Evolutionary conservation across 2,113 vertebrate species (phyloP), one percentile per base, ranked within the genome.

Genomic region (Delphinapterus leucas): DNA sequence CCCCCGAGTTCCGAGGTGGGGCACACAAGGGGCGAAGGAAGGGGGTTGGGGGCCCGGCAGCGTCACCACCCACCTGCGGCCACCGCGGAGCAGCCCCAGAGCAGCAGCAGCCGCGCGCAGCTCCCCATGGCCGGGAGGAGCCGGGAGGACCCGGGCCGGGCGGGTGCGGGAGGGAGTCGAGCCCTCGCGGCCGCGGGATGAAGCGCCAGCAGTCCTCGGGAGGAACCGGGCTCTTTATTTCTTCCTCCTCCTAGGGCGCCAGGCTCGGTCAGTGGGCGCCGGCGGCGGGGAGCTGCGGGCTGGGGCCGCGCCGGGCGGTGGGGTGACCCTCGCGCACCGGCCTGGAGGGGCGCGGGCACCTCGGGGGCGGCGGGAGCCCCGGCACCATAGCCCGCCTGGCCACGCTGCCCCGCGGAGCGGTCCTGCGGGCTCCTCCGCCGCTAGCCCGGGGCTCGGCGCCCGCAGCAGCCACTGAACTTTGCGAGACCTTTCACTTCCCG

Each of bases 21-120:
- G 74, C 5, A 23, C 36, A 18, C 53, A 53, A 18, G 53, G n/a
- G 3, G 79, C 81, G 80, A 95, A 92, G 90, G 93, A 88, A 73
- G 89, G 41, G 28, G 82, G 93, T 91, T 95, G 92, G 96, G 97
- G 98, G 95, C 79, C 97, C 91, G 44, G 97, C 95, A 38, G 91
- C 71, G 97, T 90, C 96, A 70, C 96, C 95, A 99, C 98, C 98
- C 98, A 98, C 98, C 98, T 98, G 98, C 98, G 97, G 97, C 98
- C 87, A 98, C 83, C 28, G 97, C 97, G 20, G 96, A 98, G 96
- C 96, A 97, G 98, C 95, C 85, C 97, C 97, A 95, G 95, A 98
- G 88, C 95, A 94, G 97, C 95, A 96, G 97, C 94, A 95, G 97
- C 96, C 36, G 97, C 96, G 97, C 98, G 97, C 97, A 95, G 97